phyloP scores from a whole-genome alignment of 1,140 invertebrate genomes.

The Penaeus vannamei region DNA sequence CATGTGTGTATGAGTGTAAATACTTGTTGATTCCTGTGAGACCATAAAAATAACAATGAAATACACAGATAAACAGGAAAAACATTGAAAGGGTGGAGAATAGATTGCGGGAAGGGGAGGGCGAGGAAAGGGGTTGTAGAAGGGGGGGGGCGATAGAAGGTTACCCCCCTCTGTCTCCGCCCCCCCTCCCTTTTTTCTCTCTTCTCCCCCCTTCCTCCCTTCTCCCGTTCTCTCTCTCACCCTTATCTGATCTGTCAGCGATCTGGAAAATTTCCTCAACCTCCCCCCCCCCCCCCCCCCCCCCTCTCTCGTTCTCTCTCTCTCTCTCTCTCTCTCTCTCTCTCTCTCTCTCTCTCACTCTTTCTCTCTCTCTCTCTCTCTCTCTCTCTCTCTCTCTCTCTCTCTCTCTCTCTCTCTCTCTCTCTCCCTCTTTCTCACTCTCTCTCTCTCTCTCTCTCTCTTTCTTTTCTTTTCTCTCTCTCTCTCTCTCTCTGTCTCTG shows the following conservation, averaged over 20 bases:
- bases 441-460: too few relatives aligned
- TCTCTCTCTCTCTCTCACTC: background rate
- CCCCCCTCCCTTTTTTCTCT: too few relatives aligned
- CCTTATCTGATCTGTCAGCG: background rate
- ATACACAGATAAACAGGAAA: too few relatives aligned
- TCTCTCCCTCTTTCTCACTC: constrained; percentile 11
- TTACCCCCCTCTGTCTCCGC: background rate
- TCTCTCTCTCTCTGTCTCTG: too few relatives aligned
- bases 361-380: background rate
- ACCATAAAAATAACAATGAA: too few relatives aligned
- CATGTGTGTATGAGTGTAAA: background rate
- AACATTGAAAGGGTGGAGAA: too few relatives aligned
- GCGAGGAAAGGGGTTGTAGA: too few relatives aligned
- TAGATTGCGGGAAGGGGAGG: too few relatives aligned
- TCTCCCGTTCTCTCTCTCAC: background rate
- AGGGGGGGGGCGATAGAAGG: too few relatives aligned
- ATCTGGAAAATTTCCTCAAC: constrained; percentile 6
- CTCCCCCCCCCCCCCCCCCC: constrained; percentile 9
- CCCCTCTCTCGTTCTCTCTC: background rate
- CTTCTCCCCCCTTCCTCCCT: background rate
- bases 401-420: background rate
- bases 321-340: background rate
- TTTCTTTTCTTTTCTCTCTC: too few relatives aligned
- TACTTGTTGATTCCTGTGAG: too few relatives aligned
- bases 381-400: background rate